These are phyloP conservation scores for Crocallis elinguaria DNA, from an alignment of 2,888 invertebrate genomes.

Conservation along the genomic window DNA sequence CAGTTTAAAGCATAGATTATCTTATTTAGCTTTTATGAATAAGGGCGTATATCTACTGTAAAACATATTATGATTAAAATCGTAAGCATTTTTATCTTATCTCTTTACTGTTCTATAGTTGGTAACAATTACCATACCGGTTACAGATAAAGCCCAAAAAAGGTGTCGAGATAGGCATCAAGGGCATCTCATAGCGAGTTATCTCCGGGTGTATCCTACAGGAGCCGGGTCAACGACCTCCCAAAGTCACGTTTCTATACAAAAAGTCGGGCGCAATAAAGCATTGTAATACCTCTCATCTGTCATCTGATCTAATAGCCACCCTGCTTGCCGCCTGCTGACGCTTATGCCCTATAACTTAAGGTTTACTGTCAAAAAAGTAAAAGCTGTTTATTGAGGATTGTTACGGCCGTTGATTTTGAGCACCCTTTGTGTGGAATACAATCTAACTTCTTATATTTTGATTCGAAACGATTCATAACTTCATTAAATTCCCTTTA, in stretches of 20 bases:
- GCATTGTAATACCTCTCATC: conserved; percentile 72
- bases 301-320: conserved; percentile 75
- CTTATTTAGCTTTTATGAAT: too few species aligned
- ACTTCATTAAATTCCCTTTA: conserved; percentile 33
- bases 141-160: conserved; percentile 53
- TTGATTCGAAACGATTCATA: conserved; percentile 56
- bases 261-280: conserved; percentile 67
- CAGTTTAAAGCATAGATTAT: too few species aligned
- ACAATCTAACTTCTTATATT: conserved; percentile 56
- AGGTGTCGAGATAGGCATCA: conserved; percentile 62
- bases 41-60: conserved; percentile 36
- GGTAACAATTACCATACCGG: conserved; percentile 39
- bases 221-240: conserved; percentile 70
- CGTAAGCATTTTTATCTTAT: conserved; percentile 36
- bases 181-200: conserved; percentile 51
- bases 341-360: conserved; percentile 69
- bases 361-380: conserved; percentile 72
- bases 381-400: conserved; percentile 67
- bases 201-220: conserved; percentile 49
- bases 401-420: conserved; percentile 58
- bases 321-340: conserved; percentile 52
- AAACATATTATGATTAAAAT: conserved; percentile 36
- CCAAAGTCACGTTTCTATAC: conserved; percentile 67
- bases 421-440: conserved; percentile 59
- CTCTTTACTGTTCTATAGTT: conserved; percentile 37